A percentile compares a stretch with the other conserved stretches of the same genome.
Conservation (phyloP, 2,797 vertebrate genomes). For the Hydrolagus colliei region DNA sequence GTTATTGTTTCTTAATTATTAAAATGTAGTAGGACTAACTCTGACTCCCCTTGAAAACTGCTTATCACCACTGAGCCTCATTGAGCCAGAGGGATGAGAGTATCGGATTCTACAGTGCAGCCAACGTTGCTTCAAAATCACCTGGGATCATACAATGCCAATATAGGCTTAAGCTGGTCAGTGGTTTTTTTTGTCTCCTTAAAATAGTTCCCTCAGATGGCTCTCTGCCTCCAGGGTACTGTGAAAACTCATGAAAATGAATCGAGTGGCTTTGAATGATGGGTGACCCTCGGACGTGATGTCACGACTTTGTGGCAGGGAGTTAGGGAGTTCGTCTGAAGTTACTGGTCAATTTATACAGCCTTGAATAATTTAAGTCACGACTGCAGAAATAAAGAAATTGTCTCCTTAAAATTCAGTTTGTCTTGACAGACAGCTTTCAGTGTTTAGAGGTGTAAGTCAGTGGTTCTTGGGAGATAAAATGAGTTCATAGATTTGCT, state of each 20-base stretch:
- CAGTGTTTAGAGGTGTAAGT: neutral
- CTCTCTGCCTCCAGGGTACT: neutral
- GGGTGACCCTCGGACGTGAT: neutral
- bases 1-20: neutral
- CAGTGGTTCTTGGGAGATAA: slow-evolving; percentile 9
- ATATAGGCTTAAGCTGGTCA: neutral
- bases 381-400: neutral
- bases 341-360: neutral
- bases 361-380: neutral
- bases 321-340: neutral
- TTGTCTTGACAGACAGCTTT: neutral
- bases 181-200: neutral
- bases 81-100: neutral
- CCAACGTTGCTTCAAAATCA: neutral
- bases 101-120: neutral
- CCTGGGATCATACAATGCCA: neutral
- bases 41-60: neutral
- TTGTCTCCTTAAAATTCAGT: slow-evolving; percentile 1
- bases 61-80: neutral
- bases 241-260: neutral
- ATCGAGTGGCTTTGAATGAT: too few species aligned
- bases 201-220: neutral
- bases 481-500: slow-evolving; percentile 8
- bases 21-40: neutral
- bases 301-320: neutral